Conservation (phyloP, 2,113 vertebrate species). For the Megaptera novaeangliae region DNA sequence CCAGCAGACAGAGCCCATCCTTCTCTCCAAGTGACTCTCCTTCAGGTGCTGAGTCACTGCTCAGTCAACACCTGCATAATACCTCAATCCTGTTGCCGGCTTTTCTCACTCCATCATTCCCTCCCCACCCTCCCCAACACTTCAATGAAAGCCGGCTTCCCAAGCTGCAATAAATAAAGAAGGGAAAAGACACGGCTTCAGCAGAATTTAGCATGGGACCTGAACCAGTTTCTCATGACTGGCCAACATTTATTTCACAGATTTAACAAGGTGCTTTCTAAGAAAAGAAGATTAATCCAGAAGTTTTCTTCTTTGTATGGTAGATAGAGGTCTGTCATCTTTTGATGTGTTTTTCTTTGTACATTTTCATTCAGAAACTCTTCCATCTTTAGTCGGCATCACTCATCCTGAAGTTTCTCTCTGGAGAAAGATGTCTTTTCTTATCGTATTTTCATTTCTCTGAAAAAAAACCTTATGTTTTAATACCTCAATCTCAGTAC, state of each 20-base stretch:
- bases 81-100: background rate
- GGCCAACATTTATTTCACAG: background rate
- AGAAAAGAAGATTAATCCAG: background rate
- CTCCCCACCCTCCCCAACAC: fast-evolving
- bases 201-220: background rate
- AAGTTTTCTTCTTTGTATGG: background rate
- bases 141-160: background rate
- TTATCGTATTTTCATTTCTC: conserved; percentile 28
- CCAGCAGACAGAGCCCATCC: background rate
- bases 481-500: background rate
- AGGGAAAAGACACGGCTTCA: background rate
- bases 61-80: background rate
- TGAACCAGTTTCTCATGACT: background rate
- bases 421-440: conserved; percentile 10
- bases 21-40: background rate
- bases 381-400: background rate
- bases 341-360: background rate
- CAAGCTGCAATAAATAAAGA: background rate
- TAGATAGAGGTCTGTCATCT: background rate
- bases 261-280: background rate
- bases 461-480: background rate
- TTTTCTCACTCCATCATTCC: background rate
- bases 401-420: background rate
- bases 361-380: background rate
- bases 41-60: background rate